A percentile compares a stretch with the other conserved stretches of the same genome.
Evolutionary conservation across 2,113 vertebrate genomes (phyloP).

Genomic region (Cottus gobio): DNA sequence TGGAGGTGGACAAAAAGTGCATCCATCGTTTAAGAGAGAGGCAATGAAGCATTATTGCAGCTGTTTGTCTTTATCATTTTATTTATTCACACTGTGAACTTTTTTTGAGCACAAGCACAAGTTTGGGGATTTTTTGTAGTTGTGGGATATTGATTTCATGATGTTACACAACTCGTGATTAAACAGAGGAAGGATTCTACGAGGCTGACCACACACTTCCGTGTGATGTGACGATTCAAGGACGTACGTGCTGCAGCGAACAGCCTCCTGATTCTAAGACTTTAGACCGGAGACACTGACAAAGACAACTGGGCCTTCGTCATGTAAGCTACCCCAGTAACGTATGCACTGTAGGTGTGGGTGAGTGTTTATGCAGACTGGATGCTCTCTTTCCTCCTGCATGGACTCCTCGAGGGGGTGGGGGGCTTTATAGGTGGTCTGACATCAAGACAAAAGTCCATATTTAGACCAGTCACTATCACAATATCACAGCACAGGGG

Average conservation of each 20-base stretch:
- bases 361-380: conserved; percentile 25
- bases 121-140: neutral
- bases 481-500: neutral
- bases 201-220: conserved; percentile 3
- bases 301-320: conserved; percentile 5
- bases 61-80: neutral
- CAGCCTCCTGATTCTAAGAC: conserved; percentile 29
- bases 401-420: neutral
- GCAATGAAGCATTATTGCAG: neutral
- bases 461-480: neutral
- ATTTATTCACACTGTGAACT: neutral
- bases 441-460: neutral
- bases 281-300: conserved; percentile 24
- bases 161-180: neutral
- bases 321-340: conserved; percentile 21
- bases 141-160: neutral
- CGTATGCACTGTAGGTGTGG: neutral
- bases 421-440: neutral
- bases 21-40: no score
- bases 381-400: conserved; percentile 50
- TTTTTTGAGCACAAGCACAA: no score
- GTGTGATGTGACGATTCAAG: neutral
- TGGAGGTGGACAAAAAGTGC: neutral
- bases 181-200: neutral
- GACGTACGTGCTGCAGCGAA: conserved; percentile 16